Conservation (phyloP, 2,797 vertebrate species). For the Enoplosus armatus region DNA sequence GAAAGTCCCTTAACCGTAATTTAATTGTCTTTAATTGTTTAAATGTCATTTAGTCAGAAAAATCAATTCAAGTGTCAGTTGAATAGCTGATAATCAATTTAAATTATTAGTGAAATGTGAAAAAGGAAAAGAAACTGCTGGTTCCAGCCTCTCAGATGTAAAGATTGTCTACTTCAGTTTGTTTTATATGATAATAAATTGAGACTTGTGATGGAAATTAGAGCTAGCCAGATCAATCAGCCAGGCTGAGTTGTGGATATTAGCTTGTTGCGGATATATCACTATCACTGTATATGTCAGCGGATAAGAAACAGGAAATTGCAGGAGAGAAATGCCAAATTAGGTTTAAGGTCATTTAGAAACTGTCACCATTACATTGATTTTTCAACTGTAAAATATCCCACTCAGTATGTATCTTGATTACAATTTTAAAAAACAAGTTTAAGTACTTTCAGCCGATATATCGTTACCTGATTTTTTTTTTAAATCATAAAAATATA, state of each 20-base stretch:
- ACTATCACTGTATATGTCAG: neutral
- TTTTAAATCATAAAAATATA: too few relatives aligned
- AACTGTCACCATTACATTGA: neutral
- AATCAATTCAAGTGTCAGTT: too few relatives aligned
- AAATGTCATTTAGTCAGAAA: neutral
- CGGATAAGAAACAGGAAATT: neutral
- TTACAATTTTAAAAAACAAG: neutral
- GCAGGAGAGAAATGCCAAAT: neutral
- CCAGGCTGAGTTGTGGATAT: neutral
- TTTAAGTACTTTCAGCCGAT: neutral
- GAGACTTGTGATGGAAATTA: neutral
- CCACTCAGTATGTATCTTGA: neutral
- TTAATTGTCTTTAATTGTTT: neutral
- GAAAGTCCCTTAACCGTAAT: neutral
- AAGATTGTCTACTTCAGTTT: neutral
- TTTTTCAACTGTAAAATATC: neutral
- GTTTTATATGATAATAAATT: neutral
- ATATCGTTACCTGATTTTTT: too few relatives aligned
- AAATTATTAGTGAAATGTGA: neutral
- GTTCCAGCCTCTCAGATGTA: neutral
- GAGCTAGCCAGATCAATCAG: neutral
- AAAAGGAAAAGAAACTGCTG: neutral
- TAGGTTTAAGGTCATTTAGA: neutral
- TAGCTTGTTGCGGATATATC: neutral
- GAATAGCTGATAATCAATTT: neutral